Evolutionary conservation across 2,797 vertebrate species (phyloP).

Genomic region (Anas acuta): DNA sequence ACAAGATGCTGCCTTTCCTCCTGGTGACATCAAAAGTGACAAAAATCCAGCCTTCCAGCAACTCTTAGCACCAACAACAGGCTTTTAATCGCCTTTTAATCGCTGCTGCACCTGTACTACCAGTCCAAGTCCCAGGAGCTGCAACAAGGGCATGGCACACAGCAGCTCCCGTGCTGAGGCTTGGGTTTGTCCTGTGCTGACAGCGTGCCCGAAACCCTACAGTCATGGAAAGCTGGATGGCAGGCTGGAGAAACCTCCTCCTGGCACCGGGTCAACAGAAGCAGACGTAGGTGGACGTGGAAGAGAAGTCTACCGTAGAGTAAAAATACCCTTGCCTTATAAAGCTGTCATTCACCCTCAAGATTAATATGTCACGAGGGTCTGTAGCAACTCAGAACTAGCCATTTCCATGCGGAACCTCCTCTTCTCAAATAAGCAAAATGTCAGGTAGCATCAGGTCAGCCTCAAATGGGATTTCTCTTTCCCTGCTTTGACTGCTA

Average conservation of each 20-base stretch:
- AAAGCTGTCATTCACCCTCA: background rate
- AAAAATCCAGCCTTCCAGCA: constrained; percentile 8
- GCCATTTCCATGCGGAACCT: background rate
- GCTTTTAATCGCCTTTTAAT: background rate
- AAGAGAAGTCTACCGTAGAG: background rate
- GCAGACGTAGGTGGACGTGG: background rate
- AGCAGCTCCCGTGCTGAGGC: rapidly evolving
- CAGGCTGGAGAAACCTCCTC: background rate
- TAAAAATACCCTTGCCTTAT: background rate
- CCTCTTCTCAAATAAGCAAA: constrained; percentile 16
- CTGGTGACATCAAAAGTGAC: background rate
- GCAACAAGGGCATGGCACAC: background rate
- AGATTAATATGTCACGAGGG: rapidly evolving
- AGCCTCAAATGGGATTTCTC: constrained; percentile 63
- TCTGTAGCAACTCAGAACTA: background rate
- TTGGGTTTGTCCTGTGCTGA: background rate
- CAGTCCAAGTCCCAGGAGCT: background rate
- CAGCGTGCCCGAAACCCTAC: background rate
- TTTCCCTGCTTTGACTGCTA: constrained; percentile 33
- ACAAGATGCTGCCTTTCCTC: background rate
- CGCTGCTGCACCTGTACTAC: background rate
- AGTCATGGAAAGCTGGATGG: background rate
- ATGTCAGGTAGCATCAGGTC: constrained; percentile 58
- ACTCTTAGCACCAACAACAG: background rate
- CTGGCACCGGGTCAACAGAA: background rate